Evolutionary conservation across 2,113 vertebrate genomes (phyloP), one percentile per base, ranked within the genome.

Genomic region (Tetrax tetrax): DNA sequence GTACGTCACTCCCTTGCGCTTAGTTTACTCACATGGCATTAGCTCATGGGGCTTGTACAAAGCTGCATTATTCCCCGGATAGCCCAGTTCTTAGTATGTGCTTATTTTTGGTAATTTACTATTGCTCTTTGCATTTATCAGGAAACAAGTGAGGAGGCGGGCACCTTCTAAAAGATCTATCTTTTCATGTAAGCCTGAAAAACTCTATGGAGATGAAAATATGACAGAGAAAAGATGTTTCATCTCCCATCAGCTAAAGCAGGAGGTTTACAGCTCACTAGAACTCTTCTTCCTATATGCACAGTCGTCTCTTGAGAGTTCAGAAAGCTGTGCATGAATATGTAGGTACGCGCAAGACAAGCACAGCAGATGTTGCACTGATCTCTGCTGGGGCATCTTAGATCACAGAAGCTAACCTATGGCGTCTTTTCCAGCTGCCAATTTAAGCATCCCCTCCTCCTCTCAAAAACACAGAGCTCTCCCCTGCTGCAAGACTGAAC

Each of bases 241-340:
- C 83, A 18, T 54, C 41, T 78, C 82, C 60, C 38, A 81, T 92
- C 56, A 87, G 89, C 90, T 75, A 91, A 94, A 95, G 89, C 88
- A 95, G 96, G 96, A 95, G 95, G 82, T 95, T 95, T 89, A 86
- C 60, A 88, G 88, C 88, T 97, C 95, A 92, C 90, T 91, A 90
- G 89, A 97, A 97, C 90, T 97, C 96, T 95, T 97, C 89, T 90
- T 97, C 86, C 95, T 97, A 87, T 88, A 96, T 76, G 87, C 87
- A 95, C 91, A 95, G 96, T 86, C 13, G 23, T 96, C 98, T 97
- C 98, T 24, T 41, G 98, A 97, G 98, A 95, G 89, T 94, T 97
- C 81, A 20, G 87, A 97, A 97, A 97, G 96, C 98, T 97, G 97
- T 64, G 59, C 97, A 98, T 98, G 98, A 98, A 98, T 98, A 98